Base-by-base conservation (phyloP, 2,113 vertebrate species). In the Centropristis striata region DNA sequence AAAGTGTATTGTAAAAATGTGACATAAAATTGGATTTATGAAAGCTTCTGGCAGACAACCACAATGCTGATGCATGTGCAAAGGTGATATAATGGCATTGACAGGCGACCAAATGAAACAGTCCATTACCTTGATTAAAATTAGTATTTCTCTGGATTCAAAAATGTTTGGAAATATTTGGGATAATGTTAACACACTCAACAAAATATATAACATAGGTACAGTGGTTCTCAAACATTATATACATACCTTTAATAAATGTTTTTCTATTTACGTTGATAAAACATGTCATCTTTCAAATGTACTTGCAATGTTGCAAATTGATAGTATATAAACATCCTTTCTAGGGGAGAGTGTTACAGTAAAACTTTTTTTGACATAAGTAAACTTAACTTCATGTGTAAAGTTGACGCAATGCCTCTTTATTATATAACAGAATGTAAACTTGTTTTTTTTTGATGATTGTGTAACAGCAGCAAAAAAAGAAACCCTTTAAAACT, bases 401-500 rank as follows among this genome's bases (percentile, higher is more conserved):
- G 32, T 32, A 32, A 32, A 32, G n/a, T 32, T 4, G 5, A 39
- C 47, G 23, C 11, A 27, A 67, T 11, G 42, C 9, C 13, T 25
- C 41, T 71, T 71, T 57, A 76, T 44, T 36, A 44, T 18, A 25
- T 6, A n/a, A 8, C 7, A 10, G 1, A 53, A 8, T 27, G 36
- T 58, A 54, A 85, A 60, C 21, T 37, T n/a, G n/a, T n/a, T n/a
- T n/a, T 25, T 46, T 55, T 54, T 27, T 13, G 21, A 41, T 63
- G n/a, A 27, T 8, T 46, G 53, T 12, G 1, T 18, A 27, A 28
- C 13, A n/a, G 49, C 53, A 20, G 63, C 13, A 59, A 39, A 81
- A 49, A 21, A 6, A 18, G 9, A 68, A 65, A 51, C 10, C 16
- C 1, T 37, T 68, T 50, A 16, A 76, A 64, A 64, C 47, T 57